These are phyloP conservation scores for Hormaphis cornu DNA, from an alignment of 1,140 invertebrate genomes.

Conservation along the genomic window DNA sequence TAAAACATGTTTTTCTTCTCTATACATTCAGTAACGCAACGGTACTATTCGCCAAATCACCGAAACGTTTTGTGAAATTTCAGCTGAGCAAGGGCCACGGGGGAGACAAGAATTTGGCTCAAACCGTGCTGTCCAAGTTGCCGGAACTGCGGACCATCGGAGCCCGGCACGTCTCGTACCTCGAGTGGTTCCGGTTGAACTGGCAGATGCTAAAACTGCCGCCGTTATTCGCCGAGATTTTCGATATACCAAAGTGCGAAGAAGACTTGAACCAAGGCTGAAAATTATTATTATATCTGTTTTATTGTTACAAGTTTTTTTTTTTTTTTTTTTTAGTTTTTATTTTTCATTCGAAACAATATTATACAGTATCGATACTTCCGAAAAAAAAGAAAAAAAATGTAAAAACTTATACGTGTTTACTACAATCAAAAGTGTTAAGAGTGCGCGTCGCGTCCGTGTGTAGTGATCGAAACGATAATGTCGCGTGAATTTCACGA, in stretches of 20 bases:
- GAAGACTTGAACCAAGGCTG: constrained; percentile 56
- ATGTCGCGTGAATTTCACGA: no score
- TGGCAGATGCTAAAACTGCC: constrained; percentile 79
- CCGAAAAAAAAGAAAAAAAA: not conserved
- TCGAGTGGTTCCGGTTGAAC: constrained; percentile 82
- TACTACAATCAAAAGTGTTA: constrained; percentile 15
- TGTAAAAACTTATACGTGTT: no score
- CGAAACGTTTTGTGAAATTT: not conserved
- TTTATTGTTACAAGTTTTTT: constrained; percentile 15
- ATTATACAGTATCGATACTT: not conserved
- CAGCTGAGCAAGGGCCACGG: constrained; percentile 36
- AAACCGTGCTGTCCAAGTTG: constrained; percentile 61
- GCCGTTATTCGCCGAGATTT: constrained; percentile 91
- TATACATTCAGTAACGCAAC: no score
- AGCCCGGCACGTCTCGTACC: constrained; percentile 67
- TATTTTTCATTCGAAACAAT: not conserved
- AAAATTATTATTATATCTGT: constrained; percentile 14
- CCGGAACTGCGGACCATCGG: constrained; percentile 75
- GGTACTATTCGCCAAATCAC: no score
- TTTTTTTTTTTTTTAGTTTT: constrained; percentile 2
- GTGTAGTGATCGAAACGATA: no score
- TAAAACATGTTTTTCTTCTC: no score
- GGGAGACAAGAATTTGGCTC: constrained; percentile 52
- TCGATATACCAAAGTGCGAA: constrained; percentile 89
- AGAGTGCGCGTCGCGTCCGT: not conserved